A percentile compares a stretch with the other conserved stretches of the same genome.
These are phyloP conservation scores for Carcina quercana DNA, from an alignment of 2,888 invertebrate genomes.

Conservation along the genomic window DNA sequence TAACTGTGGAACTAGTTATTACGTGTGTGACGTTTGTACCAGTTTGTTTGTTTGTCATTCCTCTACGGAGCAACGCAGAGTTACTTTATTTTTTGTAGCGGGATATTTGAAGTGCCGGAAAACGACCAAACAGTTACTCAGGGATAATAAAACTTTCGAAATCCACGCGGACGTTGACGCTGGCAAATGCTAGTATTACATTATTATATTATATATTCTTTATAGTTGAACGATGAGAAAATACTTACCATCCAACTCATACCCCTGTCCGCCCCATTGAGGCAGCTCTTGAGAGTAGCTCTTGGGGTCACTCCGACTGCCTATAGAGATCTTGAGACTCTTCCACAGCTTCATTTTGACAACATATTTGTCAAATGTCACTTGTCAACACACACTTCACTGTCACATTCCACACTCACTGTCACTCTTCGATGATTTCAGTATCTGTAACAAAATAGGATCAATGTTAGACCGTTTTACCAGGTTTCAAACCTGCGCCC, in stretches of 20 bases:
- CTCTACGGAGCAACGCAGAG: too few species aligned
- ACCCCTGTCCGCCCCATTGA: slow-evolving; percentile 62
- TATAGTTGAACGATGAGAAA: neutral
- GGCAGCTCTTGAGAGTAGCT: slow-evolving; percentile 52
- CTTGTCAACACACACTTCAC: slow-evolving; percentile 23
- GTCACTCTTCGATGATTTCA: slow-evolving; percentile 16
- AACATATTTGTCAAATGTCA: slow-evolving; percentile 45
- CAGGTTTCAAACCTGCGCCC: too few species aligned
- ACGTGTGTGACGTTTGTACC: too few species aligned
- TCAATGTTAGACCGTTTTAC: too few species aligned
- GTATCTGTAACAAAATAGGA: slow-evolving; percentile 3
- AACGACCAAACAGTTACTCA: too few species aligned
- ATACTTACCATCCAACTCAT: slow-evolving; percentile 59
- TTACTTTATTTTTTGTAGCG: too few species aligned
- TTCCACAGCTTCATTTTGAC: slow-evolving; percentile 71
- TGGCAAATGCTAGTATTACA: neutral
- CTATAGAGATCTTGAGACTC: slow-evolving; percentile 66
- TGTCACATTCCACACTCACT: slow-evolving; percentile 31
- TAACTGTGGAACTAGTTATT: too few species aligned
- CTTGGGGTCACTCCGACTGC: slow-evolving; percentile 55
- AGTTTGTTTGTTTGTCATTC: too few species aligned
- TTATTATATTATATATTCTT: neutral
- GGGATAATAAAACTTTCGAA: too few species aligned
- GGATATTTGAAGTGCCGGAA: too few species aligned
- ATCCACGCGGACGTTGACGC: neutral